Conservation (phyloP, 1,140 invertebrate genomes). For the Drosophila sucinea region DNA sequence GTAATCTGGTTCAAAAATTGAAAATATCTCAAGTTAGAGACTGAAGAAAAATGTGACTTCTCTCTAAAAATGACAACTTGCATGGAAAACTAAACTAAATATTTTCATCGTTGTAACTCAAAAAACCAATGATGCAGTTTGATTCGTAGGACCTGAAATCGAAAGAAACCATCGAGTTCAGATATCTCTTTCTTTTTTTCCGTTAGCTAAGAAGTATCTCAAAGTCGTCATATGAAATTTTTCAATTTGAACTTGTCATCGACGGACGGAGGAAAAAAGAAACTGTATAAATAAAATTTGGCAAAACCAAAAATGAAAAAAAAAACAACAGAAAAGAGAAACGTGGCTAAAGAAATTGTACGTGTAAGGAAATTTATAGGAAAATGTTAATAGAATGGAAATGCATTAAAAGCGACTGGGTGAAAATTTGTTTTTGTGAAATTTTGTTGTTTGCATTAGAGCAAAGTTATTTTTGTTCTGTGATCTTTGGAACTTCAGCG, state of each 20-base stretch:
- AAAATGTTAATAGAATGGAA: constrained; percentile 19
- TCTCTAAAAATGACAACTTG: too few species aligned
- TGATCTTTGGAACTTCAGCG: constrained; percentile 33
- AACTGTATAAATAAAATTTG: constrained; percentile 11
- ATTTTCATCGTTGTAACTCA: too few species aligned
- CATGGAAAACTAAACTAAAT: too few species aligned
- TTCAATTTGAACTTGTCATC: constrained; percentile 66
- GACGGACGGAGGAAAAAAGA: constrained; percentile 4
- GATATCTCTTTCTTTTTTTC: too few species aligned
- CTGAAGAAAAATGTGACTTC: too few species aligned
- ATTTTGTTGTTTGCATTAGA: constrained; percentile 50
- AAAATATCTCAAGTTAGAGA: too few species aligned
- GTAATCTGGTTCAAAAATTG: too few species aligned
- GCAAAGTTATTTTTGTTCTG: constrained; percentile 49
- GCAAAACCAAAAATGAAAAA: constrained; percentile 15
- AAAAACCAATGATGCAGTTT: too few species aligned
- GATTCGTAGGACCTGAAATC: too few species aligned
- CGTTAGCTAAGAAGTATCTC: neutral
- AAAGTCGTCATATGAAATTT: neutral
- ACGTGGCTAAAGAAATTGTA: constrained; percentile 20
- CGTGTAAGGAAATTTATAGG: constrained; percentile 2
- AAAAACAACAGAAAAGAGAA: constrained; percentile 19
- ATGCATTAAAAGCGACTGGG: constrained; percentile 49
- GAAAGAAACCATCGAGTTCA: too few species aligned
- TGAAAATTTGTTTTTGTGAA: constrained; percentile 18